Evolutionary conservation across 2,113 vertebrate genomes (phyloP), one percentile per base, ranked within the genome.

Genomic region (Chascanopsetta lugubris): DNA sequence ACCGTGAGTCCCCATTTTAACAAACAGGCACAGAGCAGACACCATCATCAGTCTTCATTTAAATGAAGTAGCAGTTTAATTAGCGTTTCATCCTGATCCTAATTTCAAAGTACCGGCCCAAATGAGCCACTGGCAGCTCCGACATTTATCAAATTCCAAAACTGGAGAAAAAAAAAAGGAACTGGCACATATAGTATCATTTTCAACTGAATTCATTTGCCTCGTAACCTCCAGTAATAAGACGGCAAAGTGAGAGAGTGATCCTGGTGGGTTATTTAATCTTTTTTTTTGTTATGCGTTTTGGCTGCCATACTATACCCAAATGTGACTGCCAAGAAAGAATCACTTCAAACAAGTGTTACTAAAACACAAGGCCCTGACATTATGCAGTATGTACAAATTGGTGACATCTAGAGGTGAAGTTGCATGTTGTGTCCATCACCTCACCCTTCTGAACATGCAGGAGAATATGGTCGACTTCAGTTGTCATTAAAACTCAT

Each of bases 281-380:
- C 8, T 36, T 36, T 20, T 45, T 18, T 76, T 55, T 75, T 61
- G 20, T 20, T 53, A n/a, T n/a, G n/a, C n/a, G 63, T 75, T 77
- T 78, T 86, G 78, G 70, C 80, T 70, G 2, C 22, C 11, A 29
- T 57, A 63, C 26, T 26, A 27, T 58, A 46, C 18, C 53, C 49
- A 50, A 43, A 66, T 76, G 38, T 66, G 38, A 59, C 61, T 76
- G 73, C 71, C 60, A 85, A 80, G 79, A 26, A 61, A 72, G 81
- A 79, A 86, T 58, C 66, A 45, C 34, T 17, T n/a, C n/a, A n/a
- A 45, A 78, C 67, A 82, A 83, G 69, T 30, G 18, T 30, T 69
- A 58, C 55, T 40, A 47, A 69, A 53, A 79, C 86, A 67, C 42
- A 60, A 72, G 64, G 75, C 72, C 61, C 47, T 66, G 72, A 79